Conservation (phyloP, 2,113 vertebrate genomes). For the Vulpes vulpes region DNA sequence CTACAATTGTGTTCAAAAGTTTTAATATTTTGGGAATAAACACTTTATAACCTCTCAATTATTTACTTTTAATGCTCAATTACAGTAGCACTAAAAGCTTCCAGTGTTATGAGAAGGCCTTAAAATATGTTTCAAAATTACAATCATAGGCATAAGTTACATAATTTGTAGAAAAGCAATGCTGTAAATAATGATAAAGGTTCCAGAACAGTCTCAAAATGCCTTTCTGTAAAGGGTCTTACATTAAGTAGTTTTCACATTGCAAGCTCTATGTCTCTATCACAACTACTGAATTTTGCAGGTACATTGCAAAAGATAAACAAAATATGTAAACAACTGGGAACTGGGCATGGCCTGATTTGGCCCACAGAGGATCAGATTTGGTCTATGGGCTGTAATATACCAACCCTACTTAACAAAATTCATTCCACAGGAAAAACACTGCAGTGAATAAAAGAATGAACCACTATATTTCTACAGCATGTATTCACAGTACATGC, state of each 20-base stretch:
- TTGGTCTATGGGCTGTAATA: background rate
- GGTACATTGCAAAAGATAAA: background rate
- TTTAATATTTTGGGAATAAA: background rate
- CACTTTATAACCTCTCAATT: background rate
- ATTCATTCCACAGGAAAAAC: background rate
- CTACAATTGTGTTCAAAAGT: background rate
- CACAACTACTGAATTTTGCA: background rate
- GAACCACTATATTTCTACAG: background rate
- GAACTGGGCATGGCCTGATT: background rate
- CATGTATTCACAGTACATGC: background rate
- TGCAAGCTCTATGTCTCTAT: background rate
- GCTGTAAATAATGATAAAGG: background rate
- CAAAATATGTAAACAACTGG: background rate
- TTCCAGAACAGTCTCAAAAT: background rate
- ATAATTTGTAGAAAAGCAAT: background rate
- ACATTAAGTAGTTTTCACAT: background rate
- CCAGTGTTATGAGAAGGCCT: background rate
- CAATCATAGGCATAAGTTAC: background rate
- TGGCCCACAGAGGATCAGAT: background rate
- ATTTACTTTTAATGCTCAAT: background rate
- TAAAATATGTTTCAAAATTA: background rate
- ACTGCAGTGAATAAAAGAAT: background rate
- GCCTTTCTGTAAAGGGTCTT: background rate
- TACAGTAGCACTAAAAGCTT: background rate
- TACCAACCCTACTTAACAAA: background rate